Conservation (phyloP, 2,113 vertebrate species). For the Hemicordylus capensis region DNA sequence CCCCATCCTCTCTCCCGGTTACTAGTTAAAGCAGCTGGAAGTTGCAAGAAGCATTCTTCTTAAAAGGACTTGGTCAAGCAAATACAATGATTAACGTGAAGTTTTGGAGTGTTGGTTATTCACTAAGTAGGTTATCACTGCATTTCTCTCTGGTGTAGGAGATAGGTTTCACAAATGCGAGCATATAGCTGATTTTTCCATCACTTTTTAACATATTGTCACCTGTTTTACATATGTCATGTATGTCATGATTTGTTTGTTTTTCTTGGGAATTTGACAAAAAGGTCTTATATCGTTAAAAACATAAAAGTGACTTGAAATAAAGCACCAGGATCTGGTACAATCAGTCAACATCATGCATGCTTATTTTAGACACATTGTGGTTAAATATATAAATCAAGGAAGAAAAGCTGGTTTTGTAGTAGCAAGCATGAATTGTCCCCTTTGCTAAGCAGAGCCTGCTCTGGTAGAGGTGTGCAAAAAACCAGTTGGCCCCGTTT, state of each 20-base stretch:
- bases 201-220: neutral
- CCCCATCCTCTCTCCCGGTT: constrained; percentile 28
- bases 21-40: constrained; percentile 35
- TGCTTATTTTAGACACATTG: neutral
- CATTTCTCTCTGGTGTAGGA: neutral
- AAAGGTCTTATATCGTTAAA: too few species aligned
- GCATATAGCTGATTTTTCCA: neutral
- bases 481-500: too few species aligned
- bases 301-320: neutral
- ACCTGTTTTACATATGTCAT: neutral
- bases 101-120: constrained; percentile 13
- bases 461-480: too few species aligned
- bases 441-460: too few species aligned
- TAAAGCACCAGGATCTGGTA: neutral
- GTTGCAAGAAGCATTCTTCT: neutral
- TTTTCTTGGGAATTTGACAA: too few species aligned
- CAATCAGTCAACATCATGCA: neutral
- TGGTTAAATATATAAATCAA: too few species aligned
- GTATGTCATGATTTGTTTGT: too few species aligned
- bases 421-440: too few species aligned
- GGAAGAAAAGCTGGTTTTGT: too few species aligned
- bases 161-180: neutral
- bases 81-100: neutral
- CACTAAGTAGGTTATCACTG: neutral
- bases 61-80: constrained; percentile 45